Base-by-base conservation (phyloP, 1,140 invertebrate genomes). In the Ooceraea biroi region DNA sequence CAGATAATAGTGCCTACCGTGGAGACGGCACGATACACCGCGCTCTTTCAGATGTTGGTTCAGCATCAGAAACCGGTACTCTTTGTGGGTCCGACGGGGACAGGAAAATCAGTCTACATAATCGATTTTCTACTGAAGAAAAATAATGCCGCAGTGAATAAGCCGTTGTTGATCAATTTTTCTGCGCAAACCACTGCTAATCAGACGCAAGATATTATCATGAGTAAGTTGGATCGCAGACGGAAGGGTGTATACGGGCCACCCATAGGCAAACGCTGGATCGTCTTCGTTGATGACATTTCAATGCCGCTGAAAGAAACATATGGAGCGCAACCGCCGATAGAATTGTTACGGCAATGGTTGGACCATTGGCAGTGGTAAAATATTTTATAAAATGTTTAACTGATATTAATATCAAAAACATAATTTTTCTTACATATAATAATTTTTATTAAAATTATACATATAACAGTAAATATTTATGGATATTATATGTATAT, bases 231-330 rank as follows among this genome's bases (percentile, higher is more conserved):
- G 72, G 98, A 99, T 92, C 99, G 98, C 93, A 95, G 98, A 80
- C 96, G 98, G 77, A 99, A 99, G 95, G 98, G 98, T 3, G 97
- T 99, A n/a, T 99, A 96, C 93, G 98, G 98, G 0, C 98, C 98
- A 5, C 98, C 98, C 0, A 95, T 96, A 19, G 98, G 98, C 1
- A 99, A 98, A 92, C 97, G 97, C 86, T 97, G 97, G 94, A 97
- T 99, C 14, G 96, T 99, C 30, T 99, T 99, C 93, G 97, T 99
- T 4, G 98, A 99, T 92, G 98, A 99, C 92, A 96, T 99, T 3
- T 99, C 98, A 86, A 98, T 99, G 97, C 98, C 98, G 0, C 94
- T 97, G 85, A 96, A 97, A 77, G 97, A 98, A 94, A 95, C 95
- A 7, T 99, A 98, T 92, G 98, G 98, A 0, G 98, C 98, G 0